A percentile compares a stretch with the other conserved stretches of the same genome.
These are phyloP conservation scores for Chymomyza fuscimana DNA, from an alignment of 2,888 invertebrate genomes.

Conservation along the genomic window DNA sequence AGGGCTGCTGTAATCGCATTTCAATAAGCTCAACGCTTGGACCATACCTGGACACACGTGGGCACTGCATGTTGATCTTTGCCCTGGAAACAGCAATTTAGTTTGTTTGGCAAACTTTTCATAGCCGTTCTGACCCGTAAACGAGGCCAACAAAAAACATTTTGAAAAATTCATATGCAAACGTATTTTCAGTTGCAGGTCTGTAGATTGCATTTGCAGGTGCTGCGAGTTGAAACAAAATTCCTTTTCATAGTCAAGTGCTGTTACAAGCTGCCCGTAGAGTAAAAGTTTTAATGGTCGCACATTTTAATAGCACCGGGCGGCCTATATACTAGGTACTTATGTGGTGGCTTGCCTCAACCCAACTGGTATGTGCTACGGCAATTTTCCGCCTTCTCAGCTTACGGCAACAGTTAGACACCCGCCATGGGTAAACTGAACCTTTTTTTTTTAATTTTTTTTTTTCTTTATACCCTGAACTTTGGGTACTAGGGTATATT, in stretches of 20 bases:
- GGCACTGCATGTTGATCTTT: conserved; percentile 1
- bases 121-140: conserved; percentile 68
- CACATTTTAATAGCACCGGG: conserved; percentile 58
- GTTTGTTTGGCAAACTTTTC: conserved; percentile 66
- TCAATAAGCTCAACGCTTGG: conserved; percentile 57
- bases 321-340: background rate
- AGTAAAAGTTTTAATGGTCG: conserved; percentile 66
- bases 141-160: conserved; percentile 69
- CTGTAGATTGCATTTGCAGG: conserved; percentile 39
- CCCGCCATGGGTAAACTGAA: background rate
- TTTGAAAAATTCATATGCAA: conserved; percentile 72
- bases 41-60: conserved; percentile 18
- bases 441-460: background rate
- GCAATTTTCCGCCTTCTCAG: background rate
- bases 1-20: conserved; percentile 66
- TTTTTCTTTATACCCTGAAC: background rate
- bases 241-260: conserved; percentile 33
- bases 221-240: conserved; percentile 46
- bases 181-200: conserved; percentile 64
- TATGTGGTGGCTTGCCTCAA: background rate
- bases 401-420: conserved; percentile 19
- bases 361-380: background rate
- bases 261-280: conserved; percentile 22
- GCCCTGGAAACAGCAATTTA: conserved; percentile 62
- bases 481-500: background rate